A percentile compares a stretch with the other conserved stretches of the same genome.
phyloP scores from a whole-genome alignment of 2,888 invertebrate species.

The Drymonia ruficornis region DNA sequence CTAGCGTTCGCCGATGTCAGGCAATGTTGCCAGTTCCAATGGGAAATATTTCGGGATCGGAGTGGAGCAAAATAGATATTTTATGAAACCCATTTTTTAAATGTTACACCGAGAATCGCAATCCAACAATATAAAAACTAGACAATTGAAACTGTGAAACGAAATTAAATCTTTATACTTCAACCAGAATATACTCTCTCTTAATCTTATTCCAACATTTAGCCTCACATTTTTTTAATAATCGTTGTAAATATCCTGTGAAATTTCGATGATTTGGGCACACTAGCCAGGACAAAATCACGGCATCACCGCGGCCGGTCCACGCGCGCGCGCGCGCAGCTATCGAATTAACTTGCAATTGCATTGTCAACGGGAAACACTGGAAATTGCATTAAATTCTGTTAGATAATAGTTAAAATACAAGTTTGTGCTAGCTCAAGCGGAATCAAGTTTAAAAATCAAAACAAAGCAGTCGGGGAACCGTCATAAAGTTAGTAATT shows the following conservation, averaged over 20 bases:
- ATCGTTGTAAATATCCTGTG: neutral
- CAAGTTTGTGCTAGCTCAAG: constrained; percentile 12
- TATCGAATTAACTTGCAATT: constrained; percentile 78
- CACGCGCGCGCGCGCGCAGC: constrained; percentile 35
- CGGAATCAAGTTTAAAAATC: neutral
- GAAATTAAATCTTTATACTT: too few relatives aligned
- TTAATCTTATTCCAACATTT: too few relatives aligned
- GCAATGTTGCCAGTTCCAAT: neutral
- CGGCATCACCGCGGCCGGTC: constrained; percentile 12
- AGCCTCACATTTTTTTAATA: too few relatives aligned
- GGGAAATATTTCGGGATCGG: neutral
- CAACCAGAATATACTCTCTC: too few relatives aligned
- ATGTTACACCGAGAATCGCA: too few relatives aligned
- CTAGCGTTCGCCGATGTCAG: constrained; percentile 13
- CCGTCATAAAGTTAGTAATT: too few relatives aligned
- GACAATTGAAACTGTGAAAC: too few relatives aligned
- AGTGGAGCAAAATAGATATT: neutral
- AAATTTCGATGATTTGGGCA: neutral
- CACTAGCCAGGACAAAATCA: neutral
- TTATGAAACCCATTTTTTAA: neutral
- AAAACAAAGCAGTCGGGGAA: neutral
- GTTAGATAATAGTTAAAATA: constrained; percentile 8
- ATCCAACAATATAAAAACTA: too few relatives aligned
- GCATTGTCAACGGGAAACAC: constrained; percentile 69
- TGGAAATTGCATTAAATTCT: constrained; percentile 22